Conservation (phyloP, 2,888 invertebrate genomes). For the Laspeyria flexula region DNA sequence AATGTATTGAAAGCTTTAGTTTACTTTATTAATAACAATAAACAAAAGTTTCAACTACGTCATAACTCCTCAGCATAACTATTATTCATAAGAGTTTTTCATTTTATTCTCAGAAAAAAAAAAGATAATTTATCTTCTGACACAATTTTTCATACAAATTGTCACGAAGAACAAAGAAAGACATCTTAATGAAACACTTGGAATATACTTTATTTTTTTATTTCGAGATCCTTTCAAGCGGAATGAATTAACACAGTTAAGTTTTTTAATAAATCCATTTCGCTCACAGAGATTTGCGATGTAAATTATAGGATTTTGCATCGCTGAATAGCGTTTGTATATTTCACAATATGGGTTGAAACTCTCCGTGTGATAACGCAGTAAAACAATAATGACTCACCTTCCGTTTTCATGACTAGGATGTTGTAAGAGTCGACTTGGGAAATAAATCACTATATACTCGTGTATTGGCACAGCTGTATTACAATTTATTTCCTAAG, state of each 20-base stretch:
- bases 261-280: constrained; percentile 15
- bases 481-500: no score
- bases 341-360: no score
- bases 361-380: no score
- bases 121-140: constrained; percentile 26
- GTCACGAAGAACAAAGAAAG: constrained; percentile 25
- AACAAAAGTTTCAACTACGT: neutral
- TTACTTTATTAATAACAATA: neutral
- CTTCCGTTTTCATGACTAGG: no score
- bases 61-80: constrained; percentile 14
- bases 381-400: no score
- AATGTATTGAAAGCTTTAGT: no score
- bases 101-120: constrained; percentile 1
- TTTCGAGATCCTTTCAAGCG: constrained; percentile 23
- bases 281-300: neutral
- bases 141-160: constrained; percentile 30
- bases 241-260: constrained; percentile 31
- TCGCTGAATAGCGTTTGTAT: neutral
- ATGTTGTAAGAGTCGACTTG: no score
- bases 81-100: constrained; percentile 17
- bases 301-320: neutral
- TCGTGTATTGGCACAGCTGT: no score
- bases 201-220: constrained; percentile 45
- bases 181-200: constrained; percentile 47
- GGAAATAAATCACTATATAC: no score